Percentiles rank a stretch among this genome's conserved stretches.
These are phyloP conservation scores for Cynopterus sphinx DNA, from an alignment of 2,797 vertebrate species.

Conservation along the genomic window DNA sequence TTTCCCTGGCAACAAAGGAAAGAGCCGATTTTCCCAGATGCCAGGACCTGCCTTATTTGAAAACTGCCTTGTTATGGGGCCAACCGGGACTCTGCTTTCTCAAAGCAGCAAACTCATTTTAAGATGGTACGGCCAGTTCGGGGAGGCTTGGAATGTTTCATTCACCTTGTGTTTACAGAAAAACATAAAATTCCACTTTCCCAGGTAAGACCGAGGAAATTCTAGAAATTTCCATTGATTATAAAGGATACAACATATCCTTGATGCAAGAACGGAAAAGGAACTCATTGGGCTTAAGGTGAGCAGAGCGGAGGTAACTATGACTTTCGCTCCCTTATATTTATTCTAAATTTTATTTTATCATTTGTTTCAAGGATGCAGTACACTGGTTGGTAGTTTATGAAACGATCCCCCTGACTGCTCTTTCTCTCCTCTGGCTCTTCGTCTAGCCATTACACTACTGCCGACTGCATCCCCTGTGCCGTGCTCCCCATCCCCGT, in stretches of 20 bases:
- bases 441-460: too few relatives aligned
- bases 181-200: conserved; percentile 50
- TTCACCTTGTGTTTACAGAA: not conserved
- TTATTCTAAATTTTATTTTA: too few relatives aligned
- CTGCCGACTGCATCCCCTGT: too few relatives aligned
- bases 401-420: too few relatives aligned
- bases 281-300: not conserved
- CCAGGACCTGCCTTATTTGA: conserved; percentile 24
- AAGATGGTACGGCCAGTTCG: not conserved
- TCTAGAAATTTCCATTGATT: conserved; percentile 45
- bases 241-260: not conserved
- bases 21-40: not conserved
- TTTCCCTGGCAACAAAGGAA: conserved; percentile 55
- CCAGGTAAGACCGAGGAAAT: not conserved
- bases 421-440: too few relatives aligned
- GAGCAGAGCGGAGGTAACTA: not conserved
- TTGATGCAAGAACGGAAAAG: not conserved
- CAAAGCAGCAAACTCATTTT: not conserved
- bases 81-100: not conserved
- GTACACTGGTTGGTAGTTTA: too few relatives aligned
- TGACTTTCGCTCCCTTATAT: not conserved
- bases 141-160: not conserved
- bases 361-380: too few relatives aligned
- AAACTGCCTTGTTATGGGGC: not conserved
- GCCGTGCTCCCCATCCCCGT: too few relatives aligned